Percentiles rank a stretch among this genome's conserved stretches.
phyloP scores from a whole-genome alignment of 2,797 vertebrate species.

The Eupleurogrammus muticus region DNA sequence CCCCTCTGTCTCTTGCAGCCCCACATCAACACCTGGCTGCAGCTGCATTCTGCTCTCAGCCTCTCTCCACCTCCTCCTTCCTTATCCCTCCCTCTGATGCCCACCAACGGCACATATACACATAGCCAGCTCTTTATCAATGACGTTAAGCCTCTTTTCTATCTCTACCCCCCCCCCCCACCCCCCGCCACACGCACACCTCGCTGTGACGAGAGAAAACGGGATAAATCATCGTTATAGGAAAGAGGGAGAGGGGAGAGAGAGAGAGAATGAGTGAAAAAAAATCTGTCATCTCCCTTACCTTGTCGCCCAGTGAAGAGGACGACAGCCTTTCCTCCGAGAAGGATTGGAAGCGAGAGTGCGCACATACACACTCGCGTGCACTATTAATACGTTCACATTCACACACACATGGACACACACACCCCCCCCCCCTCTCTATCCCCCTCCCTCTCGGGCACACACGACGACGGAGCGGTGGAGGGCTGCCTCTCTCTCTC shows the following conservation, averaged over 20 bases:
- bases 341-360: conserved; percentile 75
- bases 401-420: conserved; percentile 52
- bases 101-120: conserved; percentile 49
- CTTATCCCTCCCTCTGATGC: conserved; percentile 63
- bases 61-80: conserved; percentile 58
- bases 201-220: conserved; percentile 38
- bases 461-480: conserved; percentile 66
- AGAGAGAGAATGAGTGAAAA: conserved; percentile 14
- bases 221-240: conserved; percentile 58
- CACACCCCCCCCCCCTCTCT: conserved; percentile 21
- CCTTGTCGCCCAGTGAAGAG: conserved; percentile 81
- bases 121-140: conserved; percentile 75
- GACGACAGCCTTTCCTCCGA: conserved; percentile 79
- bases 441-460: conserved; percentile 44
- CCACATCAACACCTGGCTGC: conserved; percentile 73
- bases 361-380: conserved; percentile 69
- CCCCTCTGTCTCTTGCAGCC: background rate
- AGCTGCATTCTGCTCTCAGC: conserved; percentile 67
- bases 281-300: conserved; percentile 72
- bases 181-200: conserved; percentile 29
- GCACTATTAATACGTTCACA: conserved; percentile 63
- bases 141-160: conserved; percentile 75
- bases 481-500: conserved; percentile 79
- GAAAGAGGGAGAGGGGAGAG: conserved; percentile 6
- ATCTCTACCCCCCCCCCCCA: conserved; percentile 10